These are phyloP conservation scores for Ennomos fuscantarius DNA, from an alignment of 2,888 invertebrate species.

Conservation along the genomic window DNA sequence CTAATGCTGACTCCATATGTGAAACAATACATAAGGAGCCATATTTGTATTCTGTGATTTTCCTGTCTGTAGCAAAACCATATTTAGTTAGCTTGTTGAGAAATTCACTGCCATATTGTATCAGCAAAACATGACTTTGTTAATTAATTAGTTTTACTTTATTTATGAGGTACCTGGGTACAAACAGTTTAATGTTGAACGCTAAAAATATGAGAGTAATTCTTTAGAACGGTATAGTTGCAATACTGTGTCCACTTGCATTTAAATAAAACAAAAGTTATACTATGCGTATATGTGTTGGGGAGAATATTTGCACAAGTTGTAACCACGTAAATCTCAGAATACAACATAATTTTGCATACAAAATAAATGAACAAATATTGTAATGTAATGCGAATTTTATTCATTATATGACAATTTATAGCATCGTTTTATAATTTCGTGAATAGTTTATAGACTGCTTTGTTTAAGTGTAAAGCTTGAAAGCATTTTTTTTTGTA, in stretches of 20 bases:
- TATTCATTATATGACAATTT: conserved; percentile 37
- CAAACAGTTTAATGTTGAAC: too few species aligned
- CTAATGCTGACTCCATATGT: conserved; percentile 18
- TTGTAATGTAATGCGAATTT: conserved; percentile 33
- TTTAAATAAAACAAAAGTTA: too few species aligned
- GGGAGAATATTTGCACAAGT: background rate
- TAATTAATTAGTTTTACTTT: background rate
- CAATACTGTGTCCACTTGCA: too few species aligned
- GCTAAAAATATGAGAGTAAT: too few species aligned
- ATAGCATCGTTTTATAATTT: conserved; percentile 51
- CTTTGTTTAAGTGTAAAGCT: conserved; percentile 78
- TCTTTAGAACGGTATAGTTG: too few species aligned
- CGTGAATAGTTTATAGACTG: conserved; percentile 67
- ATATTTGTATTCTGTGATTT: conserved; percentile 6
- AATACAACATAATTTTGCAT: conserved; percentile 1
- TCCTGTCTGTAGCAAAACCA: background rate
- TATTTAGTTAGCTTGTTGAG: background rate
- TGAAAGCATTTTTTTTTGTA: conserved; percentile 72
- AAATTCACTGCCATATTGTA: background rate
- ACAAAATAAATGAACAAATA: conserved; percentile 1
- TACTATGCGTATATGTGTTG: too few species aligned
- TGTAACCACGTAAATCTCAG: background rate
- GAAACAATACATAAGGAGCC: conserved; percentile 12
- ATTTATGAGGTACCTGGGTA: too few species aligned
- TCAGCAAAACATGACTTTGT: background rate